Evolutionary conservation across 2,797 vertebrate genomes (phyloP), one percentile per base, ranked within the genome.

Genomic region (Bradypus variegatus): DNA sequence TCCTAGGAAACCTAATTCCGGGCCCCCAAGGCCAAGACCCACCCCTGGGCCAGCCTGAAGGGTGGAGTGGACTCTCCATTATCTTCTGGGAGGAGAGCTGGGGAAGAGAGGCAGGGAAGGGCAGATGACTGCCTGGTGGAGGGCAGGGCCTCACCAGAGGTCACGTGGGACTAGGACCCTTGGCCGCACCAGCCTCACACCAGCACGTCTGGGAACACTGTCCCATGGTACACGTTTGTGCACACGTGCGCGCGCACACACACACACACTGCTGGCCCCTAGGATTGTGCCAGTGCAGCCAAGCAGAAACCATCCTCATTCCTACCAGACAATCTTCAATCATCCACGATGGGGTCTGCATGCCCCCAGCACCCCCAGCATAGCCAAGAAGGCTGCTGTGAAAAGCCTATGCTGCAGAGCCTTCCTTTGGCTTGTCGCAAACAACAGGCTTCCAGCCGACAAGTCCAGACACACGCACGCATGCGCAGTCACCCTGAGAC

Each of bases 1-100:
- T 83, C 93, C 88, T 93, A 91, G 88, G 94, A 93, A 94, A 87
- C 62, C 14, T 13, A 77, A 64, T 91, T 70, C 65, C 80, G 76
- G 41, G 48, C 60, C 82, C 60, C 83, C 21, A 69, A 76, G 48
- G 90, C 67, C 85, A 88, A 64, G 72, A 60, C 93, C 93, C 27
- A 29, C n/a, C 53, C 25, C 50, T 19, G 50, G 15, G 8, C 25
- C 60, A 91, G 73, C 45, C 78, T 62, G 29, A 86, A 88, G 72
- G 64, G 48, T 69, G 27, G 33, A 65, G 72, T 64, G 11, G 11
- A 11, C 36, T 62, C 76, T 23, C 64, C 8, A n/a, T 33, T 27
- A 88, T 13, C 62, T 72, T 41, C 33, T 8, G 21, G 7, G 8
- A 73, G 50, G 16, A 75, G 53, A 55, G 14, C 5, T 6, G 55